These are phyloP conservation scores for Ophioninae sp. DNA, from an alignment of 2,888 invertebrate species.

Conservation along the genomic window DNA sequence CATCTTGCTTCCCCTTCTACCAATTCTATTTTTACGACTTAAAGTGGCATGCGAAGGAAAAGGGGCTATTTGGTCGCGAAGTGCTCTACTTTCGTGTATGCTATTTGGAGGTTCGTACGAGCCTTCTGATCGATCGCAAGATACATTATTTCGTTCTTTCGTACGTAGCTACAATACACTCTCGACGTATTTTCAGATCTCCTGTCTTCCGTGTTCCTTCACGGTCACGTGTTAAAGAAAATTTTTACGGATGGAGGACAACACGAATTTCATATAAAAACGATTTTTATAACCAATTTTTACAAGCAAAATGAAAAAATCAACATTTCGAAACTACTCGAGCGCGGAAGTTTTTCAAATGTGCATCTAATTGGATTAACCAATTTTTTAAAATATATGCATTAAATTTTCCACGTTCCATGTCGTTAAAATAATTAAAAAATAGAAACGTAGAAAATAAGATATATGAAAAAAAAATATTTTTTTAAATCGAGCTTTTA, in stretches of 20 bases:
- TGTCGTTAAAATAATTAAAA: too few relatives aligned
- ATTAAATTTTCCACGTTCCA: too few relatives aligned
- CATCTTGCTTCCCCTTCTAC: conserved; percentile 17
- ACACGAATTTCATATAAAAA: neutral
- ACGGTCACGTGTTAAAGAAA: neutral
- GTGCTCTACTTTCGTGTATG: conserved; percentile 30
- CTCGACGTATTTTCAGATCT: neutral
- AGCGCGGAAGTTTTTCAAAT: too few relatives aligned
- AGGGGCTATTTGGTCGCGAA: conserved; percentile 9
- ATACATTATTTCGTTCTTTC: conserved; percentile 16
- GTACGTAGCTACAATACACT: conserved; percentile 2
- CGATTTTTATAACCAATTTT: neutral
- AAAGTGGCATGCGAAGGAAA: conserved; percentile 10
- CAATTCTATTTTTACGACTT: conserved; percentile 43
- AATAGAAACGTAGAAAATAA: too few relatives aligned
- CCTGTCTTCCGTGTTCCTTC: neutral
- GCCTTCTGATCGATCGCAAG: conserved; percentile 37
- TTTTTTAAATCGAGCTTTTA: too few relatives aligned
- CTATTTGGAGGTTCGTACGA: conserved; percentile 6
- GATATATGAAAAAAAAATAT: too few relatives aligned
- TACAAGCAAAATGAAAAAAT: too few relatives aligned
- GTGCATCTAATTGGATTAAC: too few relatives aligned
- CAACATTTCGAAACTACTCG: too few relatives aligned
- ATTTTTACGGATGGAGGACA: neutral
- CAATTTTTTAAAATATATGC: too few relatives aligned